phyloP scores from a whole-genome alignment of 2,888 invertebrate genomes.

The Athripsodes cinereus region DNA sequence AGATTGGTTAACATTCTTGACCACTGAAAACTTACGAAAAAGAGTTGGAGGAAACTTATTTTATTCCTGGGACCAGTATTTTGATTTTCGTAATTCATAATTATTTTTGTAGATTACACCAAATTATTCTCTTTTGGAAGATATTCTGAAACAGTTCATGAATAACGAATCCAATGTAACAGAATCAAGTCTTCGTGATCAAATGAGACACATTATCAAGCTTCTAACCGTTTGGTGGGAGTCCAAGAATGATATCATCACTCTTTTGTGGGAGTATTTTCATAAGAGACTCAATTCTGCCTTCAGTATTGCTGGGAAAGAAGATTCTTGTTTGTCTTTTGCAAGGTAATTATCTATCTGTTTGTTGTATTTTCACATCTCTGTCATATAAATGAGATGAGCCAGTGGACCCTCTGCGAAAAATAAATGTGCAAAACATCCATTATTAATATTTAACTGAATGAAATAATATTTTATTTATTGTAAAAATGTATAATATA shows the following conservation, averaged over 20 bases:
- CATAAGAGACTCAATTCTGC: conserved; percentile 51
- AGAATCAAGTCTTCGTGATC: conserved; percentile 39
- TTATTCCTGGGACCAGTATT: no score
- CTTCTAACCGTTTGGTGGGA: conserved; percentile 38
- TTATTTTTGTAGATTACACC: conserved; percentile 30
- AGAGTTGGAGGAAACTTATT: no score
- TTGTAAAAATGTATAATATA: no score
- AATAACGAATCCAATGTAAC: conserved; percentile 37
- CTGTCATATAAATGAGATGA: not conserved
- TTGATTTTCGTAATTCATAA: no score
- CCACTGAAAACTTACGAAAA: no score
- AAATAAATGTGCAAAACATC: no score
- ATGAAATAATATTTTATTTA: no score
- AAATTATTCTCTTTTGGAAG: conserved; percentile 44
- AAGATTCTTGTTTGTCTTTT: conserved; percentile 37
- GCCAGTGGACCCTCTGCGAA: no score
- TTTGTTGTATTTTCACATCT: no score
- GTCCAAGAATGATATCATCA: conserved; percentile 43
- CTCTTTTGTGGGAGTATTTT: conserved; percentile 53
- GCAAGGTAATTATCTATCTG: conserved; percentile 32
- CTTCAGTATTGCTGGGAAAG: conserved; percentile 44
- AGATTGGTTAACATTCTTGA: no score
- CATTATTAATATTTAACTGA: no score
- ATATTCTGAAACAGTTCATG: conserved; percentile 41
- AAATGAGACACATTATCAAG: conserved; percentile 27